Evolutionary conservation across 2,113 vertebrate species (phyloP), one percentile per base, ranked within the genome.

Genomic region (Hemibagrus wyckioides): DNA sequence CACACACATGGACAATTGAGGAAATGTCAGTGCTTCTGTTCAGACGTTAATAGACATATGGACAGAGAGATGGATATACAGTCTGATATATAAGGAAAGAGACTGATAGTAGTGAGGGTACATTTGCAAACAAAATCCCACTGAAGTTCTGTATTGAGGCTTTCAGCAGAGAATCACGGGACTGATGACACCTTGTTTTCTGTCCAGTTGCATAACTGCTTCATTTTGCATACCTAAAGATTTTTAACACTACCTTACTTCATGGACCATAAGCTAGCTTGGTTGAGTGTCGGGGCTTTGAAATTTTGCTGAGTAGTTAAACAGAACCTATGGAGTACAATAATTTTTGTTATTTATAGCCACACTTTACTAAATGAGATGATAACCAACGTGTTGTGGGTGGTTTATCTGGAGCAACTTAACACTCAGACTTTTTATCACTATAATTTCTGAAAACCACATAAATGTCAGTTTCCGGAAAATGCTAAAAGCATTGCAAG

Each of bases 1-100:
- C 59, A 90, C 6, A 83, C 36, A 85, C 28, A 71, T 7, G 25
- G 56, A 57, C 3, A 23, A n/a, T n/a, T 87, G 4, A 80, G 54
- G 14, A 13, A 17, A 25, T 36, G 30, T 14, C 7, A 52, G 21
- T 23, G n/a, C 7, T 76, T 41, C n/a, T 39, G 52, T 56, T 19
- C 77, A 56, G 77, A 79, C 13, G 1, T 57, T 36, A 57, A 33
- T 48, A 4, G 44, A 52, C 59, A 54, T 48, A 33, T 4, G 13
- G 15, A 80, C 15, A 54, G 30, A 77, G 9, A 44, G 23, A 63
- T 30, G 48, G 63, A 82, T 56, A 71, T 7, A 86, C 39, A 83
- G 52, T 56, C 33, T 28, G 30, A 33, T 23, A 76, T 15, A 48
- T 6, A 50, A 28, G 10, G 57, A 54, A 8, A 33, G 41, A 77